Evolutionary conservation across 2,888 invertebrate genomes (phyloP), one percentile per base, ranked within the genome.

Genomic region (Isotomurus palustris): DNA sequence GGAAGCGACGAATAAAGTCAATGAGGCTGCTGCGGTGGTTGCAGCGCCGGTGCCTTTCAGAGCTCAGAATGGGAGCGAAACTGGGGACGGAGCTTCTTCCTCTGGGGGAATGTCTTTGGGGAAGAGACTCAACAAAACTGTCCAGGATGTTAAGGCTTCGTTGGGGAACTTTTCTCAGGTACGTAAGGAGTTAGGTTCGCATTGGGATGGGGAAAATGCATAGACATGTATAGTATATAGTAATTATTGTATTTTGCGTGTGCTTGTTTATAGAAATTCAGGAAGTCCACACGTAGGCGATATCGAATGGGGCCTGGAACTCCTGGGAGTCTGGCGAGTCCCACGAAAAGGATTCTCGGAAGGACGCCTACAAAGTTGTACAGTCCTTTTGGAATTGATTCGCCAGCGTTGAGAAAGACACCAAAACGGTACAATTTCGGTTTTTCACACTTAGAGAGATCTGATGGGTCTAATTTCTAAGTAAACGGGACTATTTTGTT

Each of bases 311-410:
- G 64, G 12, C 59, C 65, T 19, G 66, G 61, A 17, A 56, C 60
- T 21, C 64, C 67, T 3, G 58, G 61, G 3, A 68, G 66, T 22
- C 70, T 70, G 3, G 56, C 66, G 14, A 69, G 69, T 19, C 69
- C 71, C 29, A 68, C 71, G 5, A 62, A 72, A 5, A 56, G 66
- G 21, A 67, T 72, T 50, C 60, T 83, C 29, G 83, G 83, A 4
- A 76, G 83, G 38, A 86, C 86, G 24, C 87, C 87, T 0, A 83
- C 86, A 0, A 85, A 85, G 74, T 71, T 87, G 55, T 87, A 87
- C 74, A 86, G 86, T 69, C 87, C 87, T 0, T 87, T 87, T 71
- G 83, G 84, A 5, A 86, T 87, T 36, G 86, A 87, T 71, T 84
- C 85, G 2, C 87, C 87, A 0, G 47, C 41, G 6, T 28, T 53